Base-by-base conservation (phyloP, 2,113 vertebrate species). In the Rhinogobius similis region DNA sequence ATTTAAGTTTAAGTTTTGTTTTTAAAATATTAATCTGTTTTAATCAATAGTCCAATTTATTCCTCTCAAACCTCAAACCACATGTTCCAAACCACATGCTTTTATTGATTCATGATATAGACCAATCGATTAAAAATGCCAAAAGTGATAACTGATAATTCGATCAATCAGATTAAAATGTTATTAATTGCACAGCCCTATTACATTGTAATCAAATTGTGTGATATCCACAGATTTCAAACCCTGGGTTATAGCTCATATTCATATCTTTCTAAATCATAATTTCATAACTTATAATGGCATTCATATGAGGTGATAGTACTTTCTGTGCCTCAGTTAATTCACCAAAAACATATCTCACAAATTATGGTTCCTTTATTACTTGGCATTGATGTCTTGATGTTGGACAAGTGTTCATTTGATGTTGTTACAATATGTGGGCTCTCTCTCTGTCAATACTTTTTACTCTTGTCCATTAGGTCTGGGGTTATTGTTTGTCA, bases 401-500 rank as follows among this genome's bases (percentile, higher is more conserved):
- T 10, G 63, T 65, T 36, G 62, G 0, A 16, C 1, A 7, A 65
- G 16, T 27, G n/a, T 61, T 32, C 21, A 68, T 24, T 10, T 16
- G 11, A 23, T 66, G 38, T 56, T 68, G 62, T 65, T 23, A 53
- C 9, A 58, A 29, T 23, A 12, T n/a, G 14, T 46, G 66, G 69
- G 52, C 38, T 59, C 38, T 66, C 13, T 65, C 61, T 73, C 43
- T 76, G 65, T 81, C 78, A 65, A 65, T 65, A 52, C 68, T 73
- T 63, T n/a, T 75, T 70, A 53, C 41, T 68, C 5, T 36, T 36
- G 76, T 23, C 65, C 78, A 61, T 50, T 44, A 67, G 79, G 55
- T 76, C 66, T 10, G 41, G 68, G 76, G 68, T 84, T 77, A 83
- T 71, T 63, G 58, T 79, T 83, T 76, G 59, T 41, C 73, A 77